Conservation (phyloP, 2,797 vertebrate genomes). For the Ataeniobius toweri region DNA sequence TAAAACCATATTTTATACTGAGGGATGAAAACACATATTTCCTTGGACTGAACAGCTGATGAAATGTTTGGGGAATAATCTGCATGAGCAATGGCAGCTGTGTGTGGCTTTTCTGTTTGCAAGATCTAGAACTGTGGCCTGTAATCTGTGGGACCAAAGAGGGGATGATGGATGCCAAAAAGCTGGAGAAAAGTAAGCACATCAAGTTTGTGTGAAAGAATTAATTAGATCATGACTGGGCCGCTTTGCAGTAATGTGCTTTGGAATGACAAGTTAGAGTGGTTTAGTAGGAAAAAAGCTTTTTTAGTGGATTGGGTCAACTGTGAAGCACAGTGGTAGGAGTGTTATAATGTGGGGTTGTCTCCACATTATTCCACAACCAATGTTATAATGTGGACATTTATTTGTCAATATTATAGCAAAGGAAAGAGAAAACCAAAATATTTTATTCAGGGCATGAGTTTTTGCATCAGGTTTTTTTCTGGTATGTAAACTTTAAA, state of each 20-base stretch:
- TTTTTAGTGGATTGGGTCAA: background rate
- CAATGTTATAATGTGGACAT: too few relatives aligned
- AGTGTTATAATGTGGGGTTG: too few relatives aligned
- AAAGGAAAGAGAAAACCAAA: background rate
- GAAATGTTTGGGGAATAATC: background rate
- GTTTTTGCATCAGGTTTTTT: too few relatives aligned
- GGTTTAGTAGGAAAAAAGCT: background rate
- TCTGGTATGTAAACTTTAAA: background rate
- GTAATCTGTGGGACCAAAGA: background rate
- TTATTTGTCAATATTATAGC: background rate
- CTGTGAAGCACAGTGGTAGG: background rate
- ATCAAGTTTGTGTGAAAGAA: background rate
- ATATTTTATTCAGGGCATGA: too few relatives aligned
- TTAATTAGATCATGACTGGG: background rate
- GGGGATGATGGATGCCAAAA: background rate
- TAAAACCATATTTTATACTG: background rate
- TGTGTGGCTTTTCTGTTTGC: background rate
- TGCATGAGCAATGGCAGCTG: background rate
- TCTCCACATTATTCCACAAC: too few relatives aligned
- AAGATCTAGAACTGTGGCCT: background rate
- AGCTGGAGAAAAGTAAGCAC: background rate
- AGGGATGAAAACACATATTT: background rate
- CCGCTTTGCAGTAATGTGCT: background rate
- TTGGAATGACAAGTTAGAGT: background rate
- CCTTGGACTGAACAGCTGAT: background rate